Evolutionary conservation across 2,113 vertebrate species (phyloP).

Genomic region (Toxostoma redivivum): DNA sequence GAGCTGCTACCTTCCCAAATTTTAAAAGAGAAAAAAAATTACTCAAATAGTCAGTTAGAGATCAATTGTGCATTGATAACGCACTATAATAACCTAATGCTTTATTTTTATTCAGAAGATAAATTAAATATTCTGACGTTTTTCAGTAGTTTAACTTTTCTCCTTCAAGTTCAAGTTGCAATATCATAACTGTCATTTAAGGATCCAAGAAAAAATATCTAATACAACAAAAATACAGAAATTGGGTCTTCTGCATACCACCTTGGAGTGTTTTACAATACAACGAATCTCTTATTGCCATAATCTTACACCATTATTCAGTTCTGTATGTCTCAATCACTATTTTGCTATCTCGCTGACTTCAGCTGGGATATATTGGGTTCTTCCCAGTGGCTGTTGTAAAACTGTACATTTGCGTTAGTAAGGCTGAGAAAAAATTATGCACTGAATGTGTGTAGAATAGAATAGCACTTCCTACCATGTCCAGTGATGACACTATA

Average conservation of each 20-base stretch:
- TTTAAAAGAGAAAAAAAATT: background rate
- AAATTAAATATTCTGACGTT: background rate
- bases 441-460: background rate
- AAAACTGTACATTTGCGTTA: background rate
- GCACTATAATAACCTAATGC: background rate
- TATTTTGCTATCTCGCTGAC: background rate
- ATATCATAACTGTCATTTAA: background rate
- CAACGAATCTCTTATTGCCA: rapidly evolving
- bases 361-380: background rate
- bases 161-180: background rate
- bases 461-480: background rate
- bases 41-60: background rate
- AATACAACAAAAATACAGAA: background rate
- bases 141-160: background rate
- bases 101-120: background rate
- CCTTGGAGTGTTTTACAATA: background rate
- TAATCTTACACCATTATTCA: background rate
- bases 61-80: background rate
- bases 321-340: background rate
- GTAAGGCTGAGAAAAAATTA: background rate
- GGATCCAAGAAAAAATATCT: background rate
- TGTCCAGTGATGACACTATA: background rate
- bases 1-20: background rate
- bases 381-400: background rate
- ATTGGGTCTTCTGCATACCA: background rate